Evolutionary conservation across 1,140 invertebrate species (phyloP).

Genomic region (Drosophila ohnishii): DNA sequence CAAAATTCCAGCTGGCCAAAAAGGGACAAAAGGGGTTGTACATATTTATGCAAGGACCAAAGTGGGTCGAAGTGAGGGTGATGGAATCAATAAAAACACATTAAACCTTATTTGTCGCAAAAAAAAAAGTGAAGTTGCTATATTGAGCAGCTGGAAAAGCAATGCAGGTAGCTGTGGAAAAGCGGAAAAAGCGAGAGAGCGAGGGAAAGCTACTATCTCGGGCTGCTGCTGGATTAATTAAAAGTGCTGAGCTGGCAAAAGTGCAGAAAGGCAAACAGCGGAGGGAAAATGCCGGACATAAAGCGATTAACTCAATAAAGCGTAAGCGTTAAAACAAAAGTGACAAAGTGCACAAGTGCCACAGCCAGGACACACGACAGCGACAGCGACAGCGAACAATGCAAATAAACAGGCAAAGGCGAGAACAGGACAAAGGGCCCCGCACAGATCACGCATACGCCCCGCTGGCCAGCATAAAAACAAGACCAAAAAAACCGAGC

Average conservation of each 20-base stretch:
- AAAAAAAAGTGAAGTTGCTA: not conserved
- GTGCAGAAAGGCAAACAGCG: constrained; percentile 67
- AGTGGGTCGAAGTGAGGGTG: constrained; percentile 13
- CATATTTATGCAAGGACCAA: constrained; percentile 39
- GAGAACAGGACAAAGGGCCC: constrained; percentile 40
- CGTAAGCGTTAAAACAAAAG: constrained; percentile 73
- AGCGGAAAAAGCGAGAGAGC: not conserved
- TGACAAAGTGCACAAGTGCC: constrained; percentile 61
- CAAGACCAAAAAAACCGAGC: constrained; percentile 6
- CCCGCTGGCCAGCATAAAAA: constrained; percentile 37
- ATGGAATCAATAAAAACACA: constrained; percentile 72
- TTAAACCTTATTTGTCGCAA: constrained; percentile 64
- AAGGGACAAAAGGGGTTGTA: constrained; percentile 3
- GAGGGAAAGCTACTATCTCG: constrained; percentile 37
- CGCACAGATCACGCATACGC: constrained; percentile 50
- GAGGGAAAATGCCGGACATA: constrained; percentile 49
- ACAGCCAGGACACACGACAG: constrained; percentile 10
- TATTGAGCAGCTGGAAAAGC: constrained; percentile 45
- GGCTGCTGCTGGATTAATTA: constrained; percentile 59
- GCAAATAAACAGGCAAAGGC: constrained; percentile 58
- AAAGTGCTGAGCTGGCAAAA: constrained; percentile 73
- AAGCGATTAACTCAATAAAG: constrained; percentile 76
- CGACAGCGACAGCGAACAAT: constrained; percentile 35
- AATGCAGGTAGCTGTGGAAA: constrained; percentile 36
- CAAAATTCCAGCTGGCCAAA: constrained; percentile 63